These are phyloP conservation scores for Mustela nigripes DNA, from an alignment of 2,113 vertebrate species.

Conservation along the genomic window DNA sequence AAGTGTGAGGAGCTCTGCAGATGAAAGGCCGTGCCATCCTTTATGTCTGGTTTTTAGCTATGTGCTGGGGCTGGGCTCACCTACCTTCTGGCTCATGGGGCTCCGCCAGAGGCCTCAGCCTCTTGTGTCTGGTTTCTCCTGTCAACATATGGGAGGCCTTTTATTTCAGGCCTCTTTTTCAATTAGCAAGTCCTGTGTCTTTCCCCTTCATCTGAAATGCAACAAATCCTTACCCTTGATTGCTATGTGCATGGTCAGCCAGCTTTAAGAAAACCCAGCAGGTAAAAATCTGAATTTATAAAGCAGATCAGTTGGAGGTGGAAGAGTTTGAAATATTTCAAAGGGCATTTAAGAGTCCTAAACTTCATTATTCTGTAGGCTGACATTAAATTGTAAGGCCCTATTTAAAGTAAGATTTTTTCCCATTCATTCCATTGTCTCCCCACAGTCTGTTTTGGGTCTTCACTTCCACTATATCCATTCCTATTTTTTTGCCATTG, in stretches of 20 bases:
- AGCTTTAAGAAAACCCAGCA: slow-evolving; percentile 35
- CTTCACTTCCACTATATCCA: neutral
- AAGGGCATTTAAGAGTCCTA: neutral
- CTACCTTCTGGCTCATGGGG: neutral
- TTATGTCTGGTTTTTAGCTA: neutral
- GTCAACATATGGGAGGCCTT: neutral
- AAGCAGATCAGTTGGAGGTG: slow-evolving; percentile 26
- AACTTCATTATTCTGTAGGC: neutral
- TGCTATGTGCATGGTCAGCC: neutral
- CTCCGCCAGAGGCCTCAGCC: neutral
- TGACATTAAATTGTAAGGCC: neutral
- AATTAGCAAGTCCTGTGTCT: neutral
- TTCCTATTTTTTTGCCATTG: slow-evolving; percentile 1
- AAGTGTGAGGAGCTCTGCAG: neutral
- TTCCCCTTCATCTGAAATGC: neutral
- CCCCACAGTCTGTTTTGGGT: neutral
- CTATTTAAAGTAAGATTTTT: neutral
- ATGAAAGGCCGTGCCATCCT: neutral
- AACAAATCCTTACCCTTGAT: neutral
- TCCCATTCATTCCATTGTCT: neutral
- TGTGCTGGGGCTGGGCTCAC: neutral
- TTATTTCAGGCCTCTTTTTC: neutral
- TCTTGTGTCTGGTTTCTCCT: neutral
- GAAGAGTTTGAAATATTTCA: neutral
- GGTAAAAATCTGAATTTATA: slow-evolving; percentile 4